These are phyloP conservation scores for Adelognathus sp. DNA, from an alignment of 2,888 invertebrate genomes.

Conservation along the genomic window DNA sequence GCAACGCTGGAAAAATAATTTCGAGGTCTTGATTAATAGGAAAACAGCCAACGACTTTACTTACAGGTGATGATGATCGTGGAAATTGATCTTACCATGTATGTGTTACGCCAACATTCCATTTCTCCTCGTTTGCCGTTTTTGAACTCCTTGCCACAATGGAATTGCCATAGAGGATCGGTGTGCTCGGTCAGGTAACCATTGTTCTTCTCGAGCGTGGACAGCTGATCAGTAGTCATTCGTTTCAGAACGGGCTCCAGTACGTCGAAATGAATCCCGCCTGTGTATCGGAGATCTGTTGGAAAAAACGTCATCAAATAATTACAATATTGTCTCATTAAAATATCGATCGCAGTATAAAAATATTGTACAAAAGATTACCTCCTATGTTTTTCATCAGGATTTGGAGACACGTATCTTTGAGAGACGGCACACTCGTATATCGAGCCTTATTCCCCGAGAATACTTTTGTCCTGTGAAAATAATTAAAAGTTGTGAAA, in stretches of 20 bases:
- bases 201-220: slow-evolving; percentile 93
- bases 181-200: slow-evolving; percentile 95
- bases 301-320: not conserved
- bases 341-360: too few relatives aligned
- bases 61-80: not conserved
- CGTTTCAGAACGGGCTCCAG: slow-evolving; percentile 94
- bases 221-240: slow-evolving; percentile 93
- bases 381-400: slow-evolving; percentile 97
- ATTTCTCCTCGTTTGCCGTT: slow-evolving; percentile 89
- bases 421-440: slow-evolving; percentile 88
- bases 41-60: too few relatives aligned
- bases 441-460: slow-evolving; percentile 88
- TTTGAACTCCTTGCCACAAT: slow-evolving; percentile 91
- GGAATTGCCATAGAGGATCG: slow-evolving; percentile 93
- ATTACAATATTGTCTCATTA: slow-evolving; percentile 1
- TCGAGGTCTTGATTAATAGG: not conserved
- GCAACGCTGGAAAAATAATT: slow-evolving; percentile 85
- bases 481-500: too few relatives aligned
- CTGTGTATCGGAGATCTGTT: slow-evolving; percentile 93
- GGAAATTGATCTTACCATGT: slow-evolving; percentile 84
- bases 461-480: slow-evolving; percentile 90
- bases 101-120: slow-evolving; percentile 96
- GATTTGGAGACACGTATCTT: slow-evolving; percentile 91
- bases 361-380: slow-evolving; percentile 80
- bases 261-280: slow-evolving; percentile 95